Base-by-base conservation (phyloP, 2,797 vertebrate genomes). In the Anguilla anguilla region DNA sequence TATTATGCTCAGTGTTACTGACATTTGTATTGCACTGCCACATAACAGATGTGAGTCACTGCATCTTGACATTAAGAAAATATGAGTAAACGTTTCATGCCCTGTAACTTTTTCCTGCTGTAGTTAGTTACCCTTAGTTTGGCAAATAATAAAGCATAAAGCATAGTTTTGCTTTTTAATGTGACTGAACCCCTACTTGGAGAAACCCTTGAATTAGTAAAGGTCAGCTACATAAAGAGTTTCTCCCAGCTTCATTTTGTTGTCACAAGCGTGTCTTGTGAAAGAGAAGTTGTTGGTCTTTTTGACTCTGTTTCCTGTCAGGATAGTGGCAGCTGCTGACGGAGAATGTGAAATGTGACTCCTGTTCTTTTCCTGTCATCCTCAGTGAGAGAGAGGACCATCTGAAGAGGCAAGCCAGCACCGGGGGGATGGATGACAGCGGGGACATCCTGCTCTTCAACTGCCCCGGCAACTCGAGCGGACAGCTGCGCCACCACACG, bases 301-400 rank as follows among this genome's bases (percentile, higher is more conserved):
- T 55, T 49, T 84, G 28, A 31, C 28, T 55, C 83, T 84, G 31
- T 84, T 85, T 69, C 67, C 72, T 53, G 35, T 64, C n/a, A 17
- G 83, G 51, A 35, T 84, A 57, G 51, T 84, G 83, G 31, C 83
- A 31, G 87, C 49, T 72, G 64, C 10, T 39, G 64, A 64, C 28
- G 39, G 87, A 84, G 87, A 77, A 79, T 19, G 39, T 55, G 53
- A 31, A 84, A 84, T 53, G 59, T 87, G 82, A 87, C 82, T 13
- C 7, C 19, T 84, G 17, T 89, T 13, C 87, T 28, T n/a, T 84
- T 86, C 57, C 84, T 88, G 49, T 85, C 51, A 77, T 69, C 86
- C 84, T 55, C 93, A 95, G 95, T 86, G 95, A 97, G 89, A 94
- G 93, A 91, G 97, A 96, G 83, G 97, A 97, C 6, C 94, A 94